Conservation (phyloP, 2,797 vertebrate species). For the Pyrocephalus nanus region DNA sequence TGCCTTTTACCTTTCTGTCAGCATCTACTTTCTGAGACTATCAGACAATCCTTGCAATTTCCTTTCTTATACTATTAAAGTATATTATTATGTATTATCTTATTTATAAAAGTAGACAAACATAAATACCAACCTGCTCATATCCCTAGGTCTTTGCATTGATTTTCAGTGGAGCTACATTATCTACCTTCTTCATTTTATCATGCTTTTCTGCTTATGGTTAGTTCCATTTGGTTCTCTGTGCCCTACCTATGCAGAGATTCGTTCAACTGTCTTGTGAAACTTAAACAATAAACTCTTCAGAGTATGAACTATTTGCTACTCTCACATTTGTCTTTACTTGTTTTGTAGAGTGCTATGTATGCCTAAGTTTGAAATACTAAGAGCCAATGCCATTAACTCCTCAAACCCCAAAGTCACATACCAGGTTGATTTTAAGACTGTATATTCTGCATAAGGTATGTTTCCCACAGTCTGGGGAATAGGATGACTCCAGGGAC, state of each 20-base stretch:
- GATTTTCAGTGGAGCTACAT: neutral
- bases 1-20: neutral
- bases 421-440: neutral
- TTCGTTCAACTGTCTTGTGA: neutral
- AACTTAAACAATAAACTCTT: neutral
- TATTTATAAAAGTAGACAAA: neutral
- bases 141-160: neutral
- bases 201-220: neutral
- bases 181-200: neutral
- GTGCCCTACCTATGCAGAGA: neutral
- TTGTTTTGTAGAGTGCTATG: neutral
- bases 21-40: neutral
- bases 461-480: neutral
- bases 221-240: neutral
- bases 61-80: neutral
- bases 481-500: neutral
- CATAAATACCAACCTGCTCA: neutral
- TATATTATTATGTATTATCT: neutral
- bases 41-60: neutral
- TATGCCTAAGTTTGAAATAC: neutral
- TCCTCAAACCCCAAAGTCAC: neutral
- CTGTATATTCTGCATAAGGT: neutral
- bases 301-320: conserved; percentile 5
- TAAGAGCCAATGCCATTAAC: neutral
- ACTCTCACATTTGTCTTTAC: conserved; percentile 28